These are phyloP conservation scores for Nephotettix cincticeps DNA, from an alignment of 1,140 invertebrate species.

Conservation along the genomic window DNA sequence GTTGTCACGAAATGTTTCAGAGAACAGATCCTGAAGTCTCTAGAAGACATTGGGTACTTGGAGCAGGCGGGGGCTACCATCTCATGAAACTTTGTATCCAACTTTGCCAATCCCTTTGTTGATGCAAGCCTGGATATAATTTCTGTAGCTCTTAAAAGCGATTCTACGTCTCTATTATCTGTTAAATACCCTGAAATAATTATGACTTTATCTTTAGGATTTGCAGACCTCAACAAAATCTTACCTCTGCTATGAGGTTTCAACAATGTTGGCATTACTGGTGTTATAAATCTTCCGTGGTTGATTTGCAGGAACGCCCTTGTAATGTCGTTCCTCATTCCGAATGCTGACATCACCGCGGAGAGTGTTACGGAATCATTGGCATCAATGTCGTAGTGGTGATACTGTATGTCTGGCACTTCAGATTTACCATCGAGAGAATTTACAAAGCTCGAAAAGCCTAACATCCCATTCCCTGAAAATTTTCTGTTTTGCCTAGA, in stretches of 20 bases:
- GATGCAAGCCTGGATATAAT: conserved; percentile 21
- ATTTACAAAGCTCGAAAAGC: conserved; percentile 80
- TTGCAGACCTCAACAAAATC: conserved; percentile 58
- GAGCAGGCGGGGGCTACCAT: conserved; percentile 75
- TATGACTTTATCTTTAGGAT: conserved; percentile 69
- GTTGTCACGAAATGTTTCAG: conserved; percentile 82
- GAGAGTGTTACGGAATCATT: conserved; percentile 55
- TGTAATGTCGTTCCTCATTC: background rate
- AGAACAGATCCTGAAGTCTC: conserved; percentile 82
- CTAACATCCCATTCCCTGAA: conserved; percentile 74
- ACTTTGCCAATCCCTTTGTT: conserved; percentile 38
- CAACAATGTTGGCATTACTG: background rate
- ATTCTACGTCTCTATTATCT: conserved; percentile 63
- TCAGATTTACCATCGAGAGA: conserved; percentile 78
- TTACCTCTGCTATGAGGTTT: conserved; percentile 66
- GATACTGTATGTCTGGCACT: conserved; percentile 79
- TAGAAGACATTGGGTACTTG: conserved; percentile 66
- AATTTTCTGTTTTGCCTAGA: conserved; percentile 36
- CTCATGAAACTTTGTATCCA: conserved; percentile 55
- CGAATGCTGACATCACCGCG: background rate
- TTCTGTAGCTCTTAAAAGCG: conserved; percentile 54
- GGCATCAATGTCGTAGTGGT: conserved; percentile 78
- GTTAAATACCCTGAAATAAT: conserved; percentile 80
- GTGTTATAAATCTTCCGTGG: background rate
- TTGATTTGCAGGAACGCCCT: conserved; percentile 7